Evolutionary conservation across 2,113 vertebrate species (phyloP).

Genomic region (Charina bottae): DNA sequence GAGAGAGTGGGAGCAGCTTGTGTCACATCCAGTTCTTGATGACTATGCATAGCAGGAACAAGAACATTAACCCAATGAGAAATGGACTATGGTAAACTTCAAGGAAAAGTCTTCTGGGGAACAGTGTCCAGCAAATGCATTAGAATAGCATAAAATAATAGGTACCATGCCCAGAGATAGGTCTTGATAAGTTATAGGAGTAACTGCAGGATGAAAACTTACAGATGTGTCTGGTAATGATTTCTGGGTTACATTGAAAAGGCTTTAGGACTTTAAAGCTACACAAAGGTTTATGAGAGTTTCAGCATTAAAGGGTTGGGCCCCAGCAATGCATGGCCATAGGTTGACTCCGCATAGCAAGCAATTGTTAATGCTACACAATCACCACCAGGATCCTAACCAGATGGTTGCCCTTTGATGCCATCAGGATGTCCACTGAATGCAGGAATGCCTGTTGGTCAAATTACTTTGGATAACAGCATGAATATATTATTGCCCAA

Average conservation of each 20-base stretch:
- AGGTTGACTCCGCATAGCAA: not conserved
- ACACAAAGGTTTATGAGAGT: not conserved
- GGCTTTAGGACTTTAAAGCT: not conserved
- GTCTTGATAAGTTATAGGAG: not conserved
- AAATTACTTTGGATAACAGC: not conserved
- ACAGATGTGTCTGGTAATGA: not conserved
- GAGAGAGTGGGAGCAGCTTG: slow-evolving; percentile 43
- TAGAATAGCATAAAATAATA: not conserved
- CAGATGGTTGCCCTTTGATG: not conserved
- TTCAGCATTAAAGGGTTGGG: not conserved
- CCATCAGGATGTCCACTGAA: not conserved
- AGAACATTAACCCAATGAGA: slow-evolving; percentile 18
- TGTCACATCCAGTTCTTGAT: slow-evolving; percentile 40
- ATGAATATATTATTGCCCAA: not conserved
- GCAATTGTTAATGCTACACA: not conserved
- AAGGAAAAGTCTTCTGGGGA: not conserved
- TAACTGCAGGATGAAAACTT: not conserved
- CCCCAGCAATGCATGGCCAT: not conserved
- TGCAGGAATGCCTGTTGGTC: not conserved
- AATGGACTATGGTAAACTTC: slow-evolving; percentile 14
- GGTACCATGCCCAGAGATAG: not conserved
- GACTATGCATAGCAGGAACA: slow-evolving; percentile 7
- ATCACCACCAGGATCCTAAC: not conserved
- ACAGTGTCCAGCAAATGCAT: slow-evolving; percentile 2
- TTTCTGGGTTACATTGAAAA: not conserved